Base-by-base conservation (phyloP, 2,888 invertebrate species). In the Hypomecis atomaria region DNA sequence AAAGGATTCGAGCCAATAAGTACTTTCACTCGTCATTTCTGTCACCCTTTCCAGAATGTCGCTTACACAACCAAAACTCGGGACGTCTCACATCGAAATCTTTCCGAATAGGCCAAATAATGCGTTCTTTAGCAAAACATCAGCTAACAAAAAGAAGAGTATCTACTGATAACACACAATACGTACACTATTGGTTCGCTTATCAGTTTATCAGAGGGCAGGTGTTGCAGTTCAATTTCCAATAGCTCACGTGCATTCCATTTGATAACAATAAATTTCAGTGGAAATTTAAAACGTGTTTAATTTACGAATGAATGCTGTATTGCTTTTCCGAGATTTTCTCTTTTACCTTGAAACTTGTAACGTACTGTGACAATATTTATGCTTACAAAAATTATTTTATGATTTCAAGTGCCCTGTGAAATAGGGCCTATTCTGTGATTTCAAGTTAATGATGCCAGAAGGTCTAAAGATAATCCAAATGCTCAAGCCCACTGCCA, bases 161-260 rank as follows among this genome's bases (percentile, higher is more conserved):
- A 11, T 4, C 4, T 47, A 47, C 11, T 55, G 55, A 55, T 55
- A 43, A 43, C 11, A 54, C 23, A 34, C 6, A 33, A 44, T n/a
- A 36, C 11, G 23, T 0, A 9, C 10, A 11, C 34, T 7, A 49
- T 37, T 7, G 44, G 40, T 44, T 33, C 3, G 52, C 33, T 65
- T 65, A 65, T 65, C 65, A 57, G 59, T 56, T 65, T 65, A 65
- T 65, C 65, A 57, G 37, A 47, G 10, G 48, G 10, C 56, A 65
- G 57, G 48, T 59, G 54, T 38, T 3, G 61, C 38, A 43, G 40
- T 49, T 59, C 11, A 4, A 37, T 49, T 56, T 55, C 44, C 55
- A 59, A 45, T 42, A 50, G 33, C 40, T 40, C 50, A 10, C 55
- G 43, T 40, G 11, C 36, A 63, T 49, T 63, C 40, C 43, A 6